Evolutionary conservation across 2,113 vertebrate species (phyloP).

Genomic region (Hemicordylus capensis): DNA sequence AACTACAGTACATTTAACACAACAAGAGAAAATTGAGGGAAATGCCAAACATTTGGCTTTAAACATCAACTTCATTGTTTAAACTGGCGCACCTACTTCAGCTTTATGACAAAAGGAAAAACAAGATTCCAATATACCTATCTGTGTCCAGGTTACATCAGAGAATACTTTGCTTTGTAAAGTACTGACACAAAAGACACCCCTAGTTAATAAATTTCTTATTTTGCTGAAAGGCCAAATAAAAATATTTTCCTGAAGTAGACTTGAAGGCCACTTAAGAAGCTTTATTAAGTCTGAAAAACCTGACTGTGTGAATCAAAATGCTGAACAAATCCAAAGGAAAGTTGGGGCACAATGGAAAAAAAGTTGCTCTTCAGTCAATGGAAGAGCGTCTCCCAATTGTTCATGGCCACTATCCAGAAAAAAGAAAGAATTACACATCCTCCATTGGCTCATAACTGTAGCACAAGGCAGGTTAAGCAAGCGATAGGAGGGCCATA

Average conservation of each 20-base stretch:
- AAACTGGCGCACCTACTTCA: neutral
- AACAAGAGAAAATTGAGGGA: neutral
- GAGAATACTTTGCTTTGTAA: neutral
- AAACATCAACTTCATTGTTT: neutral
- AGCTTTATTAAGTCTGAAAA: neutral
- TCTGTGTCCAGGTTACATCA: neutral
- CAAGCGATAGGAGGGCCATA: neutral
- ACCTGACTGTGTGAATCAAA: neutral
- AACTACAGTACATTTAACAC: neutral
- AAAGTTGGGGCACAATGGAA: neutral
- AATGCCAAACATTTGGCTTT: neutral
- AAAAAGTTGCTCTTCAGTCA: neutral
- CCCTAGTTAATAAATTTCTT: neutral
- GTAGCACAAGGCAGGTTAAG: neutral
- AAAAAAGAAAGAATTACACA: neutral
- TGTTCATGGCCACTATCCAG: no score
- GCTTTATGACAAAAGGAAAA: neutral
- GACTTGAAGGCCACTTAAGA: neutral
- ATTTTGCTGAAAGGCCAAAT: neutral
- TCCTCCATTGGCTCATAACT: neutral
- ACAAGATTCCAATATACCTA: neutral
- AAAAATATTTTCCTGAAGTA: neutral
- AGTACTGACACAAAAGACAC: neutral
- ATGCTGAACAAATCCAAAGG: neutral
- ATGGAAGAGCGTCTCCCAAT: neutral